Evolutionary conservation across 2,888 invertebrate species (phyloP), one percentile per base, ranked within the genome.

Genomic region (Diarsia mendica): DNA sequence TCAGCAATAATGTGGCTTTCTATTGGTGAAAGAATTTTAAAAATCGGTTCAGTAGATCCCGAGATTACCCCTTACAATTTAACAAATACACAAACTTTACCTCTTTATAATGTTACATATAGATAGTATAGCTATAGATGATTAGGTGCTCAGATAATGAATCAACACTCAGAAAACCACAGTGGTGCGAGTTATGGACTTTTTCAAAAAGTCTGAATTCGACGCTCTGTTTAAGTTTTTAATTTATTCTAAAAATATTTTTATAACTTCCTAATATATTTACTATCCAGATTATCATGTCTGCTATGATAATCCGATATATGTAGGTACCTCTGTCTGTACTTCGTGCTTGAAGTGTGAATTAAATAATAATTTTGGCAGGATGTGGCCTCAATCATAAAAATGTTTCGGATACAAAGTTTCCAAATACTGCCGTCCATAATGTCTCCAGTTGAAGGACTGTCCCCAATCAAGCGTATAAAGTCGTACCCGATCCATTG

Each of bases 401-500:
- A 53, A 61, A 65, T 44, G 53, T 55, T 55, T 55, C n/a, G 48
- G 65, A 75, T 72, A 44, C 39, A 51, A 51, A 46, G 69, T 71
- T 58, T 58, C 63, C 70, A 72, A 81, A 77, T 64, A 39, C 46
- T 28, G 63, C 68, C 67, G 64, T 60, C 49, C 51, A 68, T 49
- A 69, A 51, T 75, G 74, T 67, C 60, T 63, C 51, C 75, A 78
- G 75, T 70, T 71, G 63, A 55, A 84, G 72, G 77, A 79, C 72
- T 67, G 72, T 74, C 60, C 78, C 60, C 76, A 77, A 77, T 88
- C 65, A 80, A 79, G 72, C 83, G 85, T 70, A 74, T 79, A 71
- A 68, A 72, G 72, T 67, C 71, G 80, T 78, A 80, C 33, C 72
- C 80, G 72, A 75, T 64, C 85, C 58, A 89, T 91, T 90, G 90